Evolutionary conservation across 2,797 vertebrate species (phyloP).

Genomic region (Halcyon badia): DNA sequence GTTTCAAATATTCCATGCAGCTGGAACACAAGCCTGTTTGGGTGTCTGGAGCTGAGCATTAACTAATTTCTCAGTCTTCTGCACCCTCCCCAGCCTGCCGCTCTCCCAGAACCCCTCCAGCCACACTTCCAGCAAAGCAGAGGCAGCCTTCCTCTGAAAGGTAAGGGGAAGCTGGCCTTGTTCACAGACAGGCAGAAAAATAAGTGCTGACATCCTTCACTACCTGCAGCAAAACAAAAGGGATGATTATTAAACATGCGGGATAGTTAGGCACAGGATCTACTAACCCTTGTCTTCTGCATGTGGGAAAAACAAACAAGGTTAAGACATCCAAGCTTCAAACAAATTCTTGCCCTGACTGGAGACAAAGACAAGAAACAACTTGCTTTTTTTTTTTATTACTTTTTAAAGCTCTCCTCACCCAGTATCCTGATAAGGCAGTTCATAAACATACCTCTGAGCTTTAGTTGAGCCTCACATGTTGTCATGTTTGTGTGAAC

Average conservation of each 20-base stretch:
- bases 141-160: conserved; percentile 36
- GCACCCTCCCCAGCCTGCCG: conserved; percentile 31
- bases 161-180: not conserved
- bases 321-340: not conserved
- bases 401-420: not conserved
- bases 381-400: not conserved
- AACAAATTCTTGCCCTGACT: not conserved
- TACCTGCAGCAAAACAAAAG: not conserved
- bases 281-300: too few species aligned
- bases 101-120: not conserved
- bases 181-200: not conserved
- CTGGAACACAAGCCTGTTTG: conserved; percentile 87
- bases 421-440: not conserved
- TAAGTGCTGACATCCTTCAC: not conserved
- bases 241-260: fast-evolving
- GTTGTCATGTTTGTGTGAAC: not conserved
- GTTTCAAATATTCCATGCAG: conserved; percentile 88
- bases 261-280: too few species aligned
- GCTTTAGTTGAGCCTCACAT: conserved; percentile 23
- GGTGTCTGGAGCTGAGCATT: conserved; percentile 87
- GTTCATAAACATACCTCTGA: not conserved
- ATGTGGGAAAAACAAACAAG: not conserved
- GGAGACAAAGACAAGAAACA: not conserved
- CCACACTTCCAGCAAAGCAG: conserved; percentile 54
- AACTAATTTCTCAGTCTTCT: conserved; percentile 78